phyloP scores from a whole-genome alignment of 1,140 invertebrate species.

The Lepeophtheirus salmonis region DNA sequence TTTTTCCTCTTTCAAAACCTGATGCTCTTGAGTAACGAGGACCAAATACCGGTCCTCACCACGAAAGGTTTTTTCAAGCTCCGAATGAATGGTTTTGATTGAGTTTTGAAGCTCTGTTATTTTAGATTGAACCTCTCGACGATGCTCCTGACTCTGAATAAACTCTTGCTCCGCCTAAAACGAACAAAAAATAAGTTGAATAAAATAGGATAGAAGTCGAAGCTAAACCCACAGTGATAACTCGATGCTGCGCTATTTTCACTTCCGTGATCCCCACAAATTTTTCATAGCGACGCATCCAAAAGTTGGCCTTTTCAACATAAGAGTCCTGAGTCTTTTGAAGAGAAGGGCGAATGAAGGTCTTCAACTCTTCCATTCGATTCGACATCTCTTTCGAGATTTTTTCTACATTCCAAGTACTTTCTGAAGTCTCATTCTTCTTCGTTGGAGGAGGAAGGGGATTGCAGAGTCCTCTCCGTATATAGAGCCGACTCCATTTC shows the following conservation, averaged over 20 bases:
- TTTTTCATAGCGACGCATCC: slow-evolving; percentile 28
- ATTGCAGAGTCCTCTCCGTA: neutral
- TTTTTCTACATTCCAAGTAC: neutral
- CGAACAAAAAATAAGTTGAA: neutral
- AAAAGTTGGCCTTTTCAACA: slow-evolving; percentile 18
- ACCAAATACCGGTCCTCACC: slow-evolving; percentile 18
- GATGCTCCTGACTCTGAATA: slow-evolving; percentile 25
- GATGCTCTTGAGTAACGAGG: slow-evolving; percentile 20
- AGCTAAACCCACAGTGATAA: slow-evolving; percentile 24
- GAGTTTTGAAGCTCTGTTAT: slow-evolving; percentile 26
- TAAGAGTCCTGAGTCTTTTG: neutral
- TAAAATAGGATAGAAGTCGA: no score
- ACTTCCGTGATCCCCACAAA: slow-evolving; percentile 28
- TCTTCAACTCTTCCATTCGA: neutral
- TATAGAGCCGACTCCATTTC: neutral
- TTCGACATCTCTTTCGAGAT: neutral
- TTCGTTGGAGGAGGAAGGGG: neutral
- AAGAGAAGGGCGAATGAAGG: neutral
- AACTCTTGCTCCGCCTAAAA: slow-evolving; percentile 27
- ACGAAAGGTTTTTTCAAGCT: slow-evolving; percentile 19
- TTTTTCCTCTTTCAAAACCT: slow-evolving; percentile 25
- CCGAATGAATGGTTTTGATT: slow-evolving; percentile 24
- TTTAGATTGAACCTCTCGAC: slow-evolving; percentile 26
- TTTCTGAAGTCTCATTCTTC: neutral
- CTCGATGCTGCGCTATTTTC: slow-evolving; percentile 26